Base-by-base conservation (phyloP, 2,113 vertebrate genomes). In the Odocoileus hemionus region DNA sequence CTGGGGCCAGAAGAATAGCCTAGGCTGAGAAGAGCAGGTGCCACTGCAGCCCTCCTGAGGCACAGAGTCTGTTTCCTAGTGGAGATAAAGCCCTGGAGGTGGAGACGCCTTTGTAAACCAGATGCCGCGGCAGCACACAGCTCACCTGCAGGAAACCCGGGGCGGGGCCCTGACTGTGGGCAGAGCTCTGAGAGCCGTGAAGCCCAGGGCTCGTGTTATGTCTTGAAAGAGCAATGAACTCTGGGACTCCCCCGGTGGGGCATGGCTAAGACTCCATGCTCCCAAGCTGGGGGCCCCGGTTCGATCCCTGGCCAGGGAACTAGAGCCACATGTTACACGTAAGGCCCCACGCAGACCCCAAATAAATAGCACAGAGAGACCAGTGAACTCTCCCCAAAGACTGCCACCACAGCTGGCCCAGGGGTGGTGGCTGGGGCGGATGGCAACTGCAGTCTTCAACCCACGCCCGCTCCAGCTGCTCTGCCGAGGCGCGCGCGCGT, bases 121-220 rank as follows among this genome's bases (percentile, higher is more conserved):
- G 2, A 1, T 3, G 87, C 9, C 11, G 1, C 3, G 2, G 43
- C 55, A 7, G 78, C 57, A 84, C 7, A 43, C 0, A 33, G 39
- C 6, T 7, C 47, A n/a, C 1, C 9, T 61, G 6, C 17, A 74
- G 89, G 47, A 93, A 94, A 57, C 60, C 3, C 13, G 25, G 43
- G 21, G 15, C 76, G 76, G 47, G 16, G n/a, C 70, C 12, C 50
- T 7, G 50, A 47, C 26, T 89, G 86, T 82, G 60, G 85, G n/a
- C 4, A 64, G 96, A 82, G 1, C 58, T 50, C 5, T 4, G 76
- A 78, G 39, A 28, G 33, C 30, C 11, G 0, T 14, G 21, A 16
- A 60, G 33, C 45, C 64, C 0, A 1, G 8, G 36, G 30, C 17
- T 60, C 47, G 11, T 5, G 13, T 9, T 25, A n/a, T 5, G 60